Conservation (phyloP, 2,888 invertebrate genomes). For the Sepiola atlantica region DNA sequence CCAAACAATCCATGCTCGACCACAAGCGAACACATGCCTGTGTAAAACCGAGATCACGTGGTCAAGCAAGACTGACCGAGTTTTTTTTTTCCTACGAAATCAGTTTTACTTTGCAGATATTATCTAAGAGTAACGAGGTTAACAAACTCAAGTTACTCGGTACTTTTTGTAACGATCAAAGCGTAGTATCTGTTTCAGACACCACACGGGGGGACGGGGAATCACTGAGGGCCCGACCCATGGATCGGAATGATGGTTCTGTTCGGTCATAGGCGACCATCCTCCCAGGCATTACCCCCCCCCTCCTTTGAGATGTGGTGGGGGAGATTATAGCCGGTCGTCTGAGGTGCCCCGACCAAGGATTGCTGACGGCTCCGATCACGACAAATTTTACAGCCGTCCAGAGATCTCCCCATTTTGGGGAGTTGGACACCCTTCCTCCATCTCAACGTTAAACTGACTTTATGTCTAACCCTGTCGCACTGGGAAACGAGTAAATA, state of each 20-base stretch:
- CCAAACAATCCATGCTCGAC: no score
- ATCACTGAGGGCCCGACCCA: background rate
- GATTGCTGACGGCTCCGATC: no score
- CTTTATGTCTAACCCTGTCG: no score
- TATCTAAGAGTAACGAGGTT: background rate
- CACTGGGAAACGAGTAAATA: no score
- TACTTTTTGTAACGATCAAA: background rate
- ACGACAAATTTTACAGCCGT: no score
- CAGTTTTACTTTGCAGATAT: background rate
- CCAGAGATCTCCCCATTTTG: no score
- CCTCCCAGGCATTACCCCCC: background rate
- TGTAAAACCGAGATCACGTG: background rate
- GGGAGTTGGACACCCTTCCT: no score
- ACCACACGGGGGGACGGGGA: background rate
- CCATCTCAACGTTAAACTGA: no score
- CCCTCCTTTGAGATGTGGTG: no score
- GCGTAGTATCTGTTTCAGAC: background rate
- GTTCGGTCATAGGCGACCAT: background rate
- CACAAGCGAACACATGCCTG: background rate
- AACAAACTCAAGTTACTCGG: background rate
- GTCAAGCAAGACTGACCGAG: background rate
- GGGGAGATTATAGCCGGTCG: background rate
- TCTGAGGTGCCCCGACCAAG: no score
- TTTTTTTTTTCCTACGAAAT: background rate
- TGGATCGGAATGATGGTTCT: background rate